A percentile compares a stretch with the other conserved stretches of the same genome.
phyloP scores from a whole-genome alignment of 2,888 invertebrate species.

The Volucella inflata region DNA sequence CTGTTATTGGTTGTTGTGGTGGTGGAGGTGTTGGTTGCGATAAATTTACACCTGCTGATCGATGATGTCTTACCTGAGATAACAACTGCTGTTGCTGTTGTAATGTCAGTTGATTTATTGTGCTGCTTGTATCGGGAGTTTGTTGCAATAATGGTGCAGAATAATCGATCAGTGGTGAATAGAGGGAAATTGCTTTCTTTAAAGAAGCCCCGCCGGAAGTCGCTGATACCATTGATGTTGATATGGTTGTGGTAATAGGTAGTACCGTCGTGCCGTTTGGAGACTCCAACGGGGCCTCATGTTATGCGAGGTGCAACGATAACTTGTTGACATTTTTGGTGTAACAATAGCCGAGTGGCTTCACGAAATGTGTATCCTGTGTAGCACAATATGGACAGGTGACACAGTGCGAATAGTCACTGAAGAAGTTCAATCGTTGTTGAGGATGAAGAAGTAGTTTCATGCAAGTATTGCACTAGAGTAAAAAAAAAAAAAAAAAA shows the following conservation, averaged over 20 bases:
- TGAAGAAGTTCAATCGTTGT: constrained; percentile 95
- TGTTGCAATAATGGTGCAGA: constrained; percentile 82
- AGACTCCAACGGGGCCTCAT: constrained; percentile 89
- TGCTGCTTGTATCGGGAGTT: constrained; percentile 76
- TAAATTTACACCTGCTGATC: constrained; percentile 66
- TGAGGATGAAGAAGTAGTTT: constrained; percentile 94
- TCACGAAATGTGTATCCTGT: constrained; percentile 97
- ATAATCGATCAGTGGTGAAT: constrained; percentile 81
- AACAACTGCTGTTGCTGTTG: constrained; percentile 71
- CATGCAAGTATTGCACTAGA: constrained; percentile 96
- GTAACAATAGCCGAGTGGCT: constrained; percentile 93
- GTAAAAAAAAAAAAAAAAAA: constrained; percentile 38
- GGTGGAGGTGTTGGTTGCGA: constrained; percentile 67
- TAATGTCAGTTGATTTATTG: constrained; percentile 60
- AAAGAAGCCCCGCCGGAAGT: constrained; percentile 76
- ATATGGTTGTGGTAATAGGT: constrained; percentile 77
- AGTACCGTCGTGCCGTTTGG: constrained; percentile 83
- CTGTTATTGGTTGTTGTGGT: constrained; percentile 49
- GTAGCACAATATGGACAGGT: constrained; percentile 96
- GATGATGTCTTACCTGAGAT: constrained; percentile 73
- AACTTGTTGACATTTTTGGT: constrained; percentile 89
- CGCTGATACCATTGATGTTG: constrained; percentile 77
- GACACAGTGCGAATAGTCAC: constrained; percentile 96
- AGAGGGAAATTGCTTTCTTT: constrained; percentile 79
- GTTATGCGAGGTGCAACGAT: constrained; percentile 94